phyloP scores from a whole-genome alignment of 2,797 vertebrate genomes.

The Acrossocheilus wenchowensis region DNA sequence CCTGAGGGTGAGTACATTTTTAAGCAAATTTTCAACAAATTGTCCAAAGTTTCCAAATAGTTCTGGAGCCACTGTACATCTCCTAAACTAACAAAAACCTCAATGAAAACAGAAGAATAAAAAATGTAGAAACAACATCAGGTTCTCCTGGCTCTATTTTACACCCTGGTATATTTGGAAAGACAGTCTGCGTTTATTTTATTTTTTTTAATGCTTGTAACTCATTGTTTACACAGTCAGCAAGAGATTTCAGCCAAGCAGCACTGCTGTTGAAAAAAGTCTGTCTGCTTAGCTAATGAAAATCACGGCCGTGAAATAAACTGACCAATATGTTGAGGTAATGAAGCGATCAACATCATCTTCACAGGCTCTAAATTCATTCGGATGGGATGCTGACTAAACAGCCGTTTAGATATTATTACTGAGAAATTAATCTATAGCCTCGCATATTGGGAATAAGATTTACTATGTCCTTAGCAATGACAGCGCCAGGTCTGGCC shows the following conservation, averaged over 20 bases:
- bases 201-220: background rate
- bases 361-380: constrained; percentile 69
- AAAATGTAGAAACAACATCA: background rate
- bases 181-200: background rate
- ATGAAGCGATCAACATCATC: constrained; percentile 72
- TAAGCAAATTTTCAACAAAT: background rate
- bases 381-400: constrained; percentile 73
- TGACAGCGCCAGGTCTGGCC: background rate
- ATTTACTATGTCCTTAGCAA: background rate
- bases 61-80: background rate
- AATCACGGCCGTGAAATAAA: constrained; percentile 81
- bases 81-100: background rate
- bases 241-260: constrained; percentile 4
- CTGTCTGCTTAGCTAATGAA: constrained; percentile 77
- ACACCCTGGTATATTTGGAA: constrained; percentile 3
- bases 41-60: background rate
- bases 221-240: constrained; percentile 17
- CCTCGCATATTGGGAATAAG: background rate
- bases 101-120: background rate
- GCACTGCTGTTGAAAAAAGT: constrained; percentile 41
- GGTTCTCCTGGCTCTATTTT: background rate
- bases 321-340: constrained; percentile 80
- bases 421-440: constrained; percentile 7
- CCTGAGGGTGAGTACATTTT: background rate
- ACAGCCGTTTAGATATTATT: constrained; percentile 67